Evolutionary conservation across 1,140 invertebrate species (phyloP).

Genomic region (Galendromus occidentalis): DNA sequence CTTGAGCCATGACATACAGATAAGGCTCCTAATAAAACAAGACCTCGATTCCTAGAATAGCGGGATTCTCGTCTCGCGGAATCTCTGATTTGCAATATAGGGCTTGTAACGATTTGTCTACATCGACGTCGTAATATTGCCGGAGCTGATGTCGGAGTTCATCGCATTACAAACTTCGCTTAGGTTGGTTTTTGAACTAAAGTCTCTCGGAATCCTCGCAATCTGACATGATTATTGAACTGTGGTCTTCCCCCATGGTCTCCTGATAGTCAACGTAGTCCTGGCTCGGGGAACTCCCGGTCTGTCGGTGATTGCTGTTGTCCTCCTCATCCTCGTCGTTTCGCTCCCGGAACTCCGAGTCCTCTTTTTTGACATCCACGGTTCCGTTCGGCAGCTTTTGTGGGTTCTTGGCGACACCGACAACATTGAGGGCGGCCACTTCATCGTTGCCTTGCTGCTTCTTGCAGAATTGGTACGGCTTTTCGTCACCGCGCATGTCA

Average conservation of each 20-base stretch:
- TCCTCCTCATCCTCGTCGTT: background rate
- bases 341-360: background rate
- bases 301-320: background rate
- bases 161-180: no score
- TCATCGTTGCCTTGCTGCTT: constrained; percentile 2
- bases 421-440: background rate
- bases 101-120: no score
- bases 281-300: background rate
- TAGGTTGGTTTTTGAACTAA: background rate
- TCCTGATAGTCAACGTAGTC: background rate
- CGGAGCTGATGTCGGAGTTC: no score
- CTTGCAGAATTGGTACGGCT: constrained; percentile 33
- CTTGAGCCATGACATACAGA: no score
- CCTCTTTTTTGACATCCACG: background rate
- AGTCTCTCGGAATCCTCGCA: background rate
- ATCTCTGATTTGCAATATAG: no score
- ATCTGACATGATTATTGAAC: background rate
- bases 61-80: no score
- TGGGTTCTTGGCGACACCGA: background rate
- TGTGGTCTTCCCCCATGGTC: background rate
- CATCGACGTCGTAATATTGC: no score
- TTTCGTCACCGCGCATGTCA: constrained; percentile 47
- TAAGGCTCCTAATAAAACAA: no score
- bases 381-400: background rate
- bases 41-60: no score